Conservation (phyloP, 2,113 vertebrate genomes). For the Protomyctophum bolini region DNA sequence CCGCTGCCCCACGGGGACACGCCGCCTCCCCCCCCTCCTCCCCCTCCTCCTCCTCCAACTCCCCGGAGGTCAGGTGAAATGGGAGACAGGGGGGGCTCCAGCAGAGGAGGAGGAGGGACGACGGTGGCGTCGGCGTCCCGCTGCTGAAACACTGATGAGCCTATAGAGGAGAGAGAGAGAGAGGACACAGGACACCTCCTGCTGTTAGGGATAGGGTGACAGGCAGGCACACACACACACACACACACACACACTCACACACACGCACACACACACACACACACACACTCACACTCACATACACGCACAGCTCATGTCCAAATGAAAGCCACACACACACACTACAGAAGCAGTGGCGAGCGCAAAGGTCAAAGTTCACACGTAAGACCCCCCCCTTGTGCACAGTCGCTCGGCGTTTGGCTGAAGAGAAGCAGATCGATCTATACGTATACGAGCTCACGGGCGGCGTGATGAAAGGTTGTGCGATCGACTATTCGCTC, state of each 20-base stretch:
- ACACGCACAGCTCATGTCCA: neutral
- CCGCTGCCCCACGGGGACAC: conserved; percentile 40
- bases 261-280: conserved; percentile 10
- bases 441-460: no score
- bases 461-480: no score
- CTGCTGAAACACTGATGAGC: conserved; percentile 73
- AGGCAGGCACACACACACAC: conserved; percentile 2
- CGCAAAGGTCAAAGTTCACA: no score
- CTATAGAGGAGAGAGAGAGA: conserved; percentile 49
- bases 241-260: conserved; percentile 13
- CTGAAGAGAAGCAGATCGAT: no score
- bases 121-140: conserved; percentile 81
- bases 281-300: neutral
- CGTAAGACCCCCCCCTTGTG: no score
- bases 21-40: conserved; percentile 5
- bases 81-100: no score
- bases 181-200: conserved; percentile 83
- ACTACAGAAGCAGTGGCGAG: no score
- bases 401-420: no score
- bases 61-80: no score
- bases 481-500: no score
- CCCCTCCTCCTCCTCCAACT: neutral
- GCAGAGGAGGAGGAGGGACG: conserved; percentile 48
- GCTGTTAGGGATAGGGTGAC: conserved; percentile 62
- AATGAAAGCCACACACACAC: neutral